These are phyloP conservation scores for Gadopsis marmoratus DNA, from an alignment of 2,797 vertebrate species.

Conservation along the genomic window DNA sequence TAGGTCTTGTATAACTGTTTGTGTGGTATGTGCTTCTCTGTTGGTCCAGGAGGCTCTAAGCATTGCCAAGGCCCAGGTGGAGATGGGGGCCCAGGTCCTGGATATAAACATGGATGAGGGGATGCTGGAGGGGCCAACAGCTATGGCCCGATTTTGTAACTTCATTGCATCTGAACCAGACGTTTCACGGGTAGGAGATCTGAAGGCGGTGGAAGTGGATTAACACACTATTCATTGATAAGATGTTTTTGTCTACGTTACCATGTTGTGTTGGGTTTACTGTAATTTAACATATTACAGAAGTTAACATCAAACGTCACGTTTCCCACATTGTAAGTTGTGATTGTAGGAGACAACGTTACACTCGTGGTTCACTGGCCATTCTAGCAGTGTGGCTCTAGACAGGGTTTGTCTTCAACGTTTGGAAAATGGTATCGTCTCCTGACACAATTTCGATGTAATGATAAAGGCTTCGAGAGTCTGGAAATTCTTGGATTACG, in stretches of 20 bases:
- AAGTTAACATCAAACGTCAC: background rate
- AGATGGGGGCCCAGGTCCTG: conserved; percentile 96
- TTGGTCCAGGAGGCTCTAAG: conserved; percentile 90
- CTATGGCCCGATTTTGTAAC: conserved; percentile 95
- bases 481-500: too few species aligned
- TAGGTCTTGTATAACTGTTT: background rate
- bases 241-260: background rate
- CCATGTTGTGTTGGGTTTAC: background rate
- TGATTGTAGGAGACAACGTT: background rate
- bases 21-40: background rate
- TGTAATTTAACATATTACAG: background rate
- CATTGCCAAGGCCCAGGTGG: conserved; percentile 94
- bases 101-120: conserved; percentile 99
- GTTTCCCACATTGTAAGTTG: background rate
- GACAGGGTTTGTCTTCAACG: too few species aligned
- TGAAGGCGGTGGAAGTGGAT: background rate
- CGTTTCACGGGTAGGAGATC: conserved; percentile 88
- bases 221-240: background rate
- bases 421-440: too few species aligned
- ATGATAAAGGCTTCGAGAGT: too few species aligned
- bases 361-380: background rate
- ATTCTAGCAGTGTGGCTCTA: background rate
- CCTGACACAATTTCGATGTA: too few species aligned
- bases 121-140: conserved; percentile 92
- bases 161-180: conserved; percentile 94